Conservation (phyloP, 2,888 invertebrate species). For the Craniophora ligustri region DNA sequence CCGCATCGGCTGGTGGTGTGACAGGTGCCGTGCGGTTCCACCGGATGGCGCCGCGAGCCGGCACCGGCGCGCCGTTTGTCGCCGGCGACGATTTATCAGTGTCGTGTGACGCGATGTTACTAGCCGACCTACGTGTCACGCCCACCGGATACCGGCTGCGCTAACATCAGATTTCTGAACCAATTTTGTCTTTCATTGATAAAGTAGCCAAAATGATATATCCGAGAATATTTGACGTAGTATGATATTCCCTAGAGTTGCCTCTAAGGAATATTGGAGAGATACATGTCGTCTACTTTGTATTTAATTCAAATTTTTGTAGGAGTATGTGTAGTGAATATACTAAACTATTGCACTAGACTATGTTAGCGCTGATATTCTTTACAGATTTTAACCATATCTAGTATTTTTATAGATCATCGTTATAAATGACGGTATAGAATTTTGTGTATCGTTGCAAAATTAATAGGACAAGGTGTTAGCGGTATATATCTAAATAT, state of each 20-base stretch:
- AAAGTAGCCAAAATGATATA: background rate
- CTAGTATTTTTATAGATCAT: constrained; percentile 29
- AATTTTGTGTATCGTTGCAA: constrained; percentile 28
- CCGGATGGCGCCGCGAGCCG: constrained; percentile 34
- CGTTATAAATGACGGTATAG: constrained; percentile 20
- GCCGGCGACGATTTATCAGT: constrained; percentile 56
- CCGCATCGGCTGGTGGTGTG: constrained; percentile 35
- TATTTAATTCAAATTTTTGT: too few relatives aligned
- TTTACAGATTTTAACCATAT: constrained; percentile 31
- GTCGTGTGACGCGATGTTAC: constrained; percentile 41
- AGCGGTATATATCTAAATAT: constrained; percentile 52
- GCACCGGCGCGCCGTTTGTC: constrained; percentile 33
- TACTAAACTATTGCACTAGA: too few relatives aligned
- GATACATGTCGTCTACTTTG: background rate
- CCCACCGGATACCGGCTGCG: constrained; percentile 24
- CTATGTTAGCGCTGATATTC: constrained; percentile 33
- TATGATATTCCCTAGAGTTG: too few relatives aligned
- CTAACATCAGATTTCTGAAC: constrained; percentile 32
- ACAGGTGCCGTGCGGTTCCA: constrained; percentile 50
- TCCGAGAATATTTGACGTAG: constrained; percentile 7
- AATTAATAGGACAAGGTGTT: constrained; percentile 28
- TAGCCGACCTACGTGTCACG: constrained; percentile 34
- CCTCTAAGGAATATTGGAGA: too few relatives aligned
- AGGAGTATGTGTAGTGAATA: background rate
- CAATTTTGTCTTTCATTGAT: constrained; percentile 18